These are phyloP conservation scores for Spatula clypeata DNA, from an alignment of 2,797 vertebrate species.

Conservation along the genomic window DNA sequence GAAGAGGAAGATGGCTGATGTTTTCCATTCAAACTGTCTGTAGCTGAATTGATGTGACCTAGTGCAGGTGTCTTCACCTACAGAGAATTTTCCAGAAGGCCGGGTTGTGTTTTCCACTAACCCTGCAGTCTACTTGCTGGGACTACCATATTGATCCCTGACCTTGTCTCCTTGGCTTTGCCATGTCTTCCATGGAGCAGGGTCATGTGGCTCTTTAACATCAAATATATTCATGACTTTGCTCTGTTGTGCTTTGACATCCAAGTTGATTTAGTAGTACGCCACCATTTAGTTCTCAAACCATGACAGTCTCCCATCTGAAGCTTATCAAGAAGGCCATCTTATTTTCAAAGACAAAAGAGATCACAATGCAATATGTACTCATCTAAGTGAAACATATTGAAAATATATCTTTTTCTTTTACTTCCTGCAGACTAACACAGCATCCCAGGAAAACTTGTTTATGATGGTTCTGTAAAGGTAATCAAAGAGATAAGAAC, in stretches of 20 bases:
- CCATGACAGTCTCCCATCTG: neutral
- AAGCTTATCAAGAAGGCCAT: neutral
- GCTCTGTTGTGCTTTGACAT: neutral
- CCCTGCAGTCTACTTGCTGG: neutral
- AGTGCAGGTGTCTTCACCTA: rapidly evolving
- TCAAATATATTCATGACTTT: neutral
- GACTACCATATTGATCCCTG: rapidly evolving
- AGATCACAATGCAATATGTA: neutral
- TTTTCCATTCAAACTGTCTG: neutral
- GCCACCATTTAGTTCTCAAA: neutral
- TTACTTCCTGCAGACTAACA: neutral
- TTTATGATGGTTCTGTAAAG: neutral
- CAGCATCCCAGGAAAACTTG: neutral
- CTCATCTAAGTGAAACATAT: neutral
- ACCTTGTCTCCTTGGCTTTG: neutral
- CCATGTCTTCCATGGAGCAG: rapidly evolving
- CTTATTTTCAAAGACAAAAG: neutral
- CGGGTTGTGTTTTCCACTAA: neutral
- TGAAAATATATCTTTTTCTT: neutral
- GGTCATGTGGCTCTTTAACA: neutral
- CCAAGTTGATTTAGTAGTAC: neutral
- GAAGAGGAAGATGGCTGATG: neutral
- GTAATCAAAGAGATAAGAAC: neutral
- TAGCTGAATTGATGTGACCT: neutral
- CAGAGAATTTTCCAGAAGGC: neutral